Evolutionary conservation across 2,797 vertebrate species (phyloP), one percentile per base, ranked within the genome.

Genomic region (Luscinia luscinia): DNA sequence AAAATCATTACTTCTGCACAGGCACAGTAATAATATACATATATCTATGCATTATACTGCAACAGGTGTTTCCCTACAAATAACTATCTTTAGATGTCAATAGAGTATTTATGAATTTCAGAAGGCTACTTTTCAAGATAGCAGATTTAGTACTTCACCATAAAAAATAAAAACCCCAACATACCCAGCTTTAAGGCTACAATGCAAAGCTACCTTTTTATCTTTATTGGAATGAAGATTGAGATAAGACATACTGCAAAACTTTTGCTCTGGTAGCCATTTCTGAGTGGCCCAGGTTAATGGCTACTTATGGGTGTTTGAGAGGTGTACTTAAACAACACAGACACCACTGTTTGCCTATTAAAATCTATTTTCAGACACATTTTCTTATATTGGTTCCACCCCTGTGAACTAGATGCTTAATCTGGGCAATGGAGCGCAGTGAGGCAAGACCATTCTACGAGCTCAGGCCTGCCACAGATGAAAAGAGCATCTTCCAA

Each of bases 341-440:
- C 0, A 72, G 36, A 41, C 40, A 59, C 3, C 9, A 46, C 21
- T 62, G 12, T 68, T 68, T 58, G 18, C 36, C 16, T 3, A 1
- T 11, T 43, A 81, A 83, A 83, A 70, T 51, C 19, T 67, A 46
- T 27, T 67, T 27, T 70, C 43, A 69, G 76, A 9, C 14, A 26
- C 15, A 5, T 52, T 66, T 52, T 80, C 55, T 64, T 62, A 28
- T 28, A 62, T 19, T 2, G 3, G 22, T 62, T 12, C 17, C n/a
- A 90, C 5, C 4, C 3, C 23, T 34, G 55, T 59, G 59, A 86
- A 74, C 19, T 22, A 89, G 55, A 38, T n/a, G 36, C 18, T 32
- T 30, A 46, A 38, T 38, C 38, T 38, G 38, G 38, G 38, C 38
- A 38, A 74, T 0, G 3, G 22, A 43, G 13, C 1, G 1, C 0